Conservation (phyloP, 2,113 vertebrate species). For the Gymnogyps californianus region DNA sequence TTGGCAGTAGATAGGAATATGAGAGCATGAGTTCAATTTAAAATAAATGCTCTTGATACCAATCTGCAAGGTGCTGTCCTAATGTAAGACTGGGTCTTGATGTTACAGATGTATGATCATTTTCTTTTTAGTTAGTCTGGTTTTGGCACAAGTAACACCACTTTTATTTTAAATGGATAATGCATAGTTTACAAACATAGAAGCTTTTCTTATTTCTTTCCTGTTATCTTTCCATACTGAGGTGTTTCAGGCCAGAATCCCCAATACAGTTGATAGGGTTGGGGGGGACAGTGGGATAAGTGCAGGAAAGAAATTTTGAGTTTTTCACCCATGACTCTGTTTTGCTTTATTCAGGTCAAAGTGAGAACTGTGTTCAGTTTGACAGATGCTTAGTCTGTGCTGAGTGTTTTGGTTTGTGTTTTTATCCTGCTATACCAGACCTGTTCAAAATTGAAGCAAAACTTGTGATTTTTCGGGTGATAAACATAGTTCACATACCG, state of each 20-base stretch:
- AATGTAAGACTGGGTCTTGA: background rate
- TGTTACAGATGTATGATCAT: accelerated
- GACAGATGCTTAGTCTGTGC: background rate
- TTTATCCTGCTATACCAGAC: background rate
- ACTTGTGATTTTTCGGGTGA: background rate
- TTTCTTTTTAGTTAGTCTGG: background rate
- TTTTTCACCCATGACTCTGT: background rate
- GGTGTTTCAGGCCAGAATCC: background rate
- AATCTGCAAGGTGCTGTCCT: background rate
- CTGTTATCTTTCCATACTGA: background rate
- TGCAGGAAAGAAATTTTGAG: background rate
- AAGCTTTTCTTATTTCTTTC: background rate
- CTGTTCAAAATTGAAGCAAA: background rate
- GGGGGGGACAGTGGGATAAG: background rate
- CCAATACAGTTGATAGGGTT: background rate
- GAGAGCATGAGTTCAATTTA: accelerated
- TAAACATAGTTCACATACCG: background rate
- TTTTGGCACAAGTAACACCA: background rate
- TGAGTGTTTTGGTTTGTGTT: background rate
- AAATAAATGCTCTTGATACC: background rate
- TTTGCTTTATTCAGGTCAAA: background rate
- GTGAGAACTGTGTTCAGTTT: background rate
- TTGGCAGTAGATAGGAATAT: background rate
- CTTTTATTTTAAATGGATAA: background rate
- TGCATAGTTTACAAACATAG: background rate